Base-by-base conservation (phyloP, 2,888 invertebrate genomes). In the Phalera bucephala region DNA sequence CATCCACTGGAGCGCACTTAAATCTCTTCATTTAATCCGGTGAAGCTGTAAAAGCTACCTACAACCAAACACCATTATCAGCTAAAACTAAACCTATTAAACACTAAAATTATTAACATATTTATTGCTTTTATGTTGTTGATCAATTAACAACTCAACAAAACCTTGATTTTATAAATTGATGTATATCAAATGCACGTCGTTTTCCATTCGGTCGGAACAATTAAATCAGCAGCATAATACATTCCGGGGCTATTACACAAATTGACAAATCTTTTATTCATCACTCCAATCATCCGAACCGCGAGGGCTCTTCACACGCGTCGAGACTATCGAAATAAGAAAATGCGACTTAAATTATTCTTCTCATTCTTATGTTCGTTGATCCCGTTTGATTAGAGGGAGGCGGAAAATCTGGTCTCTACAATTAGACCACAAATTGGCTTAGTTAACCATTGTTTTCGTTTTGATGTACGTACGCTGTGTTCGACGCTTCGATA, bases 261-360 rank as follows among this genome's bases (percentile, higher is more conserved):
- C 84, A 88, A 87, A 88, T 88, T 87, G 86, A 72, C 72, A 61
- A 49, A 87, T 88, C 74, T 88, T 88, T 88, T 86, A 88, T 88
- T 87, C 87, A 88, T 80, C 67, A 64, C 63, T 76, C 83, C 86
- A 85, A 86, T 87, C 87, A 82, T 77, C 78, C 72, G 64, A 57
- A 71, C 78, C 79, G 63, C 74, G 49, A 70, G 82, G 74, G 76
- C 70, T 72, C 74, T 84, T 74, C 65, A 74, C 68, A 82, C 87
- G 87, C 85, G 88, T 79, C 72, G 65, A 70, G 69, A 64, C 72
- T 62, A 69, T 66, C 64, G 56, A 73, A 78, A 78, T 74, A 74
- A 72, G 64, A 70, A 77, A 73, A 72, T 60, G 63, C 43, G 42
- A 31, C 27, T 26, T 30, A 36, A 44, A 46, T 61, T 59, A 45